These are phyloP conservation scores for Mormyrus hasselquistii DNA, from an alignment of 2,797 vertebrate genomes.

Conservation along the genomic window DNA sequence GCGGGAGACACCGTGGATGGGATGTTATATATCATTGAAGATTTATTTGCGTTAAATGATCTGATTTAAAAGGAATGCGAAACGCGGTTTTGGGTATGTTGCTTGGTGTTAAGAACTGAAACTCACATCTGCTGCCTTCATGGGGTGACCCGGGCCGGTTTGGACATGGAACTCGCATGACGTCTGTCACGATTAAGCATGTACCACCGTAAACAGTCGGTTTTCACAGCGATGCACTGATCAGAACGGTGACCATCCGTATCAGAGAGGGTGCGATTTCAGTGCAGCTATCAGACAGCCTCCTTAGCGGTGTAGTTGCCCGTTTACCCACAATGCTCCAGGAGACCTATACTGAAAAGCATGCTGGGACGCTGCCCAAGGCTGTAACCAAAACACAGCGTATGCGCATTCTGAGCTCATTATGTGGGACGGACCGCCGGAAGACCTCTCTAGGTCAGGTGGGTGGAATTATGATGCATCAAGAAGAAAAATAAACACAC, in stretches of 20 bases:
- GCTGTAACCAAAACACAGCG: neutral
- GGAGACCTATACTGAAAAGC: neutral
- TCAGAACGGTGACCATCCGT: too few species aligned
- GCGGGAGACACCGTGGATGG: neutral
- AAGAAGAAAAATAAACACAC: neutral
- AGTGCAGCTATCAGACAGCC: neutral
- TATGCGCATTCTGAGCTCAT: neutral
- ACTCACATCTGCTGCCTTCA: neutral
- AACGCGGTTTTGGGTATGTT: neutral
- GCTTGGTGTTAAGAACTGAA: too few species aligned
- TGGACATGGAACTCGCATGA: neutral
- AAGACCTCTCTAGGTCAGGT: neutral
- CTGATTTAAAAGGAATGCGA: neutral
- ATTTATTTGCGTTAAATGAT: neutral
- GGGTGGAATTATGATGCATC: neutral
- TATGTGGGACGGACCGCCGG: neutral
- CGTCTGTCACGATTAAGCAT: neutral
- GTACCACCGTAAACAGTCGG: too few species aligned
- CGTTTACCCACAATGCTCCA: neutral
- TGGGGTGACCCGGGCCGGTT: neutral
- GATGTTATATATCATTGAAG: neutral
- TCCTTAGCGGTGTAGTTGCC: neutral
- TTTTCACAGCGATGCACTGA: too few species aligned
- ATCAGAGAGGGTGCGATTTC: too few species aligned
- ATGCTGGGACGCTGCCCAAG: neutral